These are phyloP conservation scores for Helostoma temminkii DNA, from an alignment of 2,797 vertebrate genomes.

Conservation along the genomic window DNA sequence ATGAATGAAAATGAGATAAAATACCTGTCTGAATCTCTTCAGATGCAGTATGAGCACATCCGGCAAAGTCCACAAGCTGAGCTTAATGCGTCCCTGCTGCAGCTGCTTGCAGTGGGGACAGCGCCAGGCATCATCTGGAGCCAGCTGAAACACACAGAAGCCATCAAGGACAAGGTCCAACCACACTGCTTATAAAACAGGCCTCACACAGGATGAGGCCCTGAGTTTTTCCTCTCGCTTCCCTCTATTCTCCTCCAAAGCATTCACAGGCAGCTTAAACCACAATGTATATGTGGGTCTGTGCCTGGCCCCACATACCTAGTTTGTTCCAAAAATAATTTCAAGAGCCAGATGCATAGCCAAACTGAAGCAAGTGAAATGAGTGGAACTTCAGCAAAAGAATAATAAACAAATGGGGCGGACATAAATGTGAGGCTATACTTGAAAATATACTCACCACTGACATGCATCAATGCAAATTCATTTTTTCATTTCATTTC, in stretches of 20 bases:
- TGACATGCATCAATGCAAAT: conserved; percentile 12
- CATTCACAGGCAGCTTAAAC: conserved; percentile 53
- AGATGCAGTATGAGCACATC: conserved; percentile 98
- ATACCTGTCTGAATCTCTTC: conserved; percentile 97
- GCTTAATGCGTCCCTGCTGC: conserved; percentile 98
- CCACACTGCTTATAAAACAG: conserved; percentile 63
- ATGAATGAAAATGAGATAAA: not conserved
- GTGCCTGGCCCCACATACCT: conserved; percentile 42
- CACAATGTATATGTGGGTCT: conserved; percentile 60
- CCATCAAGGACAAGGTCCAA: conserved; percentile 62
- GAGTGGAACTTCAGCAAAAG: conserved; percentile 26
- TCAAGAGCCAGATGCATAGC: conserved; percentile 53
- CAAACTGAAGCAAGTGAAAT: conserved; percentile 32
- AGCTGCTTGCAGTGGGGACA: conserved; percentile 99
- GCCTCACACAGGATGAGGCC: conserved; percentile 50
- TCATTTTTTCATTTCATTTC: no score
- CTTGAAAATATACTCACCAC: conserved; percentile 25
- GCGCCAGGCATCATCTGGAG: conserved; percentile 98
- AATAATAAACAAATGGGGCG: conserved; percentile 36
- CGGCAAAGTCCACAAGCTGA: conserved; percentile 98
- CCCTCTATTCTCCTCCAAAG: conserved; percentile 37
- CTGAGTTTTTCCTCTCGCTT: conserved; percentile 16
- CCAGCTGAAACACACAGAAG: conserved; percentile 87
- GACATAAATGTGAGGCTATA: conserved; percentile 23
- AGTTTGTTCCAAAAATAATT: conserved; percentile 65